These are phyloP conservation scores for Cataglyphis rosenhaueri DNA, from an alignment of 2,888 invertebrate genomes.

Conservation along the genomic window DNA sequence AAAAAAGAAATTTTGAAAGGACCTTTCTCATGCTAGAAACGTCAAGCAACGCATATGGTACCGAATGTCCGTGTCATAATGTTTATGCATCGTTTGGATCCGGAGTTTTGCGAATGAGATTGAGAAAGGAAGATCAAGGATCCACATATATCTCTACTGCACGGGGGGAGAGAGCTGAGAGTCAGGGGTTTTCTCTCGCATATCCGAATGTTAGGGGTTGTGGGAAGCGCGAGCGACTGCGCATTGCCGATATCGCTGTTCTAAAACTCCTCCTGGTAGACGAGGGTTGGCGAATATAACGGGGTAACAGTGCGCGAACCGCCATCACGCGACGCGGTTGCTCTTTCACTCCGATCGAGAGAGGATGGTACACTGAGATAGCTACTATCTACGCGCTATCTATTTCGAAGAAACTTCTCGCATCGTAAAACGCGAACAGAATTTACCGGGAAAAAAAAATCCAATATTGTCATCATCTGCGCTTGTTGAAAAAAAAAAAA, in stretches of 20 bases:
- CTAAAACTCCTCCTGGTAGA: conserved; percentile 68
- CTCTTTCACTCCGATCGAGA: conserved; percentile 55
- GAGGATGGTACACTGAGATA: conserved; percentile 15
- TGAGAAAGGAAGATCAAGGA: conserved; percentile 35
- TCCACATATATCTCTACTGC: background rate
- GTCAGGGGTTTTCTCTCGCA: background rate
- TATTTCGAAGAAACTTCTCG: background rate
- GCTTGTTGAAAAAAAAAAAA: background rate
- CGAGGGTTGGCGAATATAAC: conserved; percentile 71
- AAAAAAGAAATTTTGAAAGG: background rate
- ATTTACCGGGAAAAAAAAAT: background rate
- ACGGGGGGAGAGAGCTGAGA: conserved; percentile 11
- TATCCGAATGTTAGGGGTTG: conserved; percentile 2
- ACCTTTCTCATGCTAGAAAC: background rate
- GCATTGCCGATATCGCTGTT: conserved; percentile 57
- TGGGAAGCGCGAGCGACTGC: conserved; percentile 65
- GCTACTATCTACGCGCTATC: background rate
- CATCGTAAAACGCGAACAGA: background rate
- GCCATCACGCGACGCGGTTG: conserved; percentile 83
- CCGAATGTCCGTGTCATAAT: background rate
- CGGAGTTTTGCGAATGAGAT: background rate
- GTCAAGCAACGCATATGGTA: conserved; percentile 4
- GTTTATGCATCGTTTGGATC: background rate
- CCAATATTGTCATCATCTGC: background rate
- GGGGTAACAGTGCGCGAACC: conserved; percentile 81